Evolutionary conservation across 1,140 invertebrate genomes (phyloP), one percentile per base, ranked within the genome.

Genomic region (Drosophila pseudoobscura): DNA sequence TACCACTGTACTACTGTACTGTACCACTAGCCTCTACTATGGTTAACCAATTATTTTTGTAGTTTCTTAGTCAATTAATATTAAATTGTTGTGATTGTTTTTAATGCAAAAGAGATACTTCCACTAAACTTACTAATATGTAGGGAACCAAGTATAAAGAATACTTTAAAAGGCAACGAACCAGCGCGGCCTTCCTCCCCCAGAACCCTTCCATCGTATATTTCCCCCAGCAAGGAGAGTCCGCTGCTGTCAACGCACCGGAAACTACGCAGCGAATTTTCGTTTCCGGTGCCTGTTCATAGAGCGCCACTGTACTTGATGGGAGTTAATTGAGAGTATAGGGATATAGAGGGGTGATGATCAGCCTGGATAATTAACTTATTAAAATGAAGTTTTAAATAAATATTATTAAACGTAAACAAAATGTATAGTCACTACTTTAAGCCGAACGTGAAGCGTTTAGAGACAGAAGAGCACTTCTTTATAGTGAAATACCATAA

Each of bases 401-500:
- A 80, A 87, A 87, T 87, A 82, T 78, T 78, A 89, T 83, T 87
- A 79, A 87, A 87, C 84, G 69, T 82, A 82, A 88, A 90, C 76
- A 78, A 91, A 91, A 91, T 91, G 90, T 91, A 91, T 91, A 91
- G 90, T 91, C 90, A 91, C 90, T 91, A 91, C 80, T 91, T 91
- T 91, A 91, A 91, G 90, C 68, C 72, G 77, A 78, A 70, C 44
- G 65, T 57, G 53, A 66, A 58, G 50, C 39, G 35, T 39, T 39
- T 11, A 31, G 52, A 68, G 66, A 46, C 53, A 62, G 43, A 75
- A 80, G 39, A 66, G 51, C 60, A 83, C 58, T 89, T 83, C 64
- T 71, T 79, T 65, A 75, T 76, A 88, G 68, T 56, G 65, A 77
- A 73, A 76, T 80, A 80, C 75, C 62, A 85, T 65, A 56, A 65